Base-by-base conservation (phyloP, 2,113 vertebrate genomes). In the Oryzias celebensis region DNA sequence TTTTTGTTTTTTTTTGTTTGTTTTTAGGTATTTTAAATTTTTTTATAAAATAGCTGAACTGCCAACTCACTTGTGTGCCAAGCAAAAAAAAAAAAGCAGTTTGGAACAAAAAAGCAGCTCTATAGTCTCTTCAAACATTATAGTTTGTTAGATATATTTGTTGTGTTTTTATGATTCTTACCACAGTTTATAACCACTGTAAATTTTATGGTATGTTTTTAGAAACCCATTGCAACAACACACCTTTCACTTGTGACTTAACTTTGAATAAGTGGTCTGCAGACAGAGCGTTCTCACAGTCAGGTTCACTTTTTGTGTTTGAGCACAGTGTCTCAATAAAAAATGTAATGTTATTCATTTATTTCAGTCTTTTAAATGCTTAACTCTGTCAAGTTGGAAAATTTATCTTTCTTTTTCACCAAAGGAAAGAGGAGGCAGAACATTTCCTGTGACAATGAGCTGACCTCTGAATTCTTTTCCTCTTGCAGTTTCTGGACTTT, bases 161-260 rank as follows among this genome's bases (percentile, higher is more conserved):
- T 74, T 75, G 63, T 62, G 47, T 66, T 71, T 66, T 41, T 80
- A 51, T 75, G 73, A 63, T 75, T 73, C 76, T 59, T 75, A 64
- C 59, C 62, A 73, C 64, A 70, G 69, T 83, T 79, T 85, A 87
- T 86, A 89, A 90, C 89, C 89, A 90, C 89, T 90, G 80, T 78
- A 77, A 52, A 75, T 75, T 46, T 58, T 82, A 82, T 71, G 48
- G 23, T 83, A 78, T 72, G 50, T 87, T 85, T 87, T 84, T 84
- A 87, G 78, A 68, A 51, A 70, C 79, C 87, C 64, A 82, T 71
- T 67, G 58, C 66, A 79, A 75, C 57, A 3, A 67, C 62, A 78
- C 59, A 65, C 76, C 50, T 83, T 84, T 84, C 75, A 83, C 78
- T 77, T 70, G 74, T 80, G 86, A 89, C 65, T 84, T 75, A 68